Evolutionary conservation across 2,888 invertebrate species (phyloP).

Genomic region (Ernsta delagoae): DNA sequence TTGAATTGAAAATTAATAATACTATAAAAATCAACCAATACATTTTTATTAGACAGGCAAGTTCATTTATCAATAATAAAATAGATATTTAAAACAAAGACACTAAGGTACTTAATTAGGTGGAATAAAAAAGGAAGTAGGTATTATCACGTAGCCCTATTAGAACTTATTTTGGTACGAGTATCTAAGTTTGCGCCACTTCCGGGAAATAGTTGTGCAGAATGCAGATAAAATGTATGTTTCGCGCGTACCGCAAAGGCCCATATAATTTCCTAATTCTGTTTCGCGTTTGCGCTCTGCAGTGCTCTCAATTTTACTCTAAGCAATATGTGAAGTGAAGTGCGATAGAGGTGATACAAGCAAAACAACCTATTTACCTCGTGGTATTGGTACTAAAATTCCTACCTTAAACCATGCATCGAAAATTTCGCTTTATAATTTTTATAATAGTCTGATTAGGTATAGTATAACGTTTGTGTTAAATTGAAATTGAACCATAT

Average conservation of each 20-base stretch:
- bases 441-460: no score
- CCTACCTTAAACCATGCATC: slow-evolving; percentile 1
- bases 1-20: no score
- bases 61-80: no score
- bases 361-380: slow-evolving; percentile 16
- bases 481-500: not conserved
- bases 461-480: no score
- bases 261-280: slow-evolving; percentile 27
- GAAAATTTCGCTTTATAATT: no score
- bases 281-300: slow-evolving; percentile 40
- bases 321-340: slow-evolving; percentile 5
- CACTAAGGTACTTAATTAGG: no score
- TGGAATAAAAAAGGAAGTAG: no score
- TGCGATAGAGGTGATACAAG: slow-evolving; percentile 20
- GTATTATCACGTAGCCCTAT: no score
- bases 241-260: slow-evolving; percentile 32
- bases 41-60: no score
- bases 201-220: slow-evolving; percentile 39
- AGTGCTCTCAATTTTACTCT: slow-evolving; percentile 18
- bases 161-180: not conserved
- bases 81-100: no score
- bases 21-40: no score
- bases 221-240: slow-evolving; percentile 33
- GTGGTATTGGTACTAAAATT: slow-evolving; percentile 10
- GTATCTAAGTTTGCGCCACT: slow-evolving; percentile 26